Evolutionary conservation across 1,140 invertebrate genomes (phyloP).

Genomic region (Neotoxoptera formosana): DNA sequence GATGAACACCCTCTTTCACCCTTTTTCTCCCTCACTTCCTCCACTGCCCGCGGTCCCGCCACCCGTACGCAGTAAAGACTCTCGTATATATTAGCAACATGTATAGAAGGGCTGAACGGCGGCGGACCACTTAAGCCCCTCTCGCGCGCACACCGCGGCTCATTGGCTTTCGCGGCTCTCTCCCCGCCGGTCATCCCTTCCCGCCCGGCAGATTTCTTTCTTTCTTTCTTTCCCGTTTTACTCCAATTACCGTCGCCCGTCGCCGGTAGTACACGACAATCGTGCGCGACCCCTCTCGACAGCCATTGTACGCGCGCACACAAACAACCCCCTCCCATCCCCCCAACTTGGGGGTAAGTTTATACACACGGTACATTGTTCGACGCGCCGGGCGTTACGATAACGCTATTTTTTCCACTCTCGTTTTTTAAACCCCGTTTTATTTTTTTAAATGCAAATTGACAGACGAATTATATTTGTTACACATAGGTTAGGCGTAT

Average conservation of each 20-base stretch:
- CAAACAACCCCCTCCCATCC: neutral
- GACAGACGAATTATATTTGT: neutral
- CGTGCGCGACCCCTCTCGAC: conserved; percentile 6
- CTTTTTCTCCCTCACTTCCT: neutral
- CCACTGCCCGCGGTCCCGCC: neutral
- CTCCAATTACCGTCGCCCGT: conserved; percentile 53
- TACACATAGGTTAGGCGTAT: neutral
- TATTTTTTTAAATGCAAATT: conserved; percentile 44
- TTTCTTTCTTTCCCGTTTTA: conserved; percentile 52
- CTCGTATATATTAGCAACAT: neutral
- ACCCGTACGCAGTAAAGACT: neutral
- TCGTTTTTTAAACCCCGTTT: neutral
- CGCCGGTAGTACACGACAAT: conserved; percentile 13
- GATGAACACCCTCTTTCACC: neutral
- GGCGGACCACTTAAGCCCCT: conserved; percentile 51
- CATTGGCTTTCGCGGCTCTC: conserved; percentile 49
- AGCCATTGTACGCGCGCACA: conserved; percentile 12
- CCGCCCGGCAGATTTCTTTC: conserved; percentile 36
- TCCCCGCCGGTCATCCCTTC: neutral
- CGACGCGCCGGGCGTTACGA: neutral
- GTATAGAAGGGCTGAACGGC: conserved; percentile 40
- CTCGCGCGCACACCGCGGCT: conserved; percentile 37
- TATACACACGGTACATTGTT: conserved; percentile 5
- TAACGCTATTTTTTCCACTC: neutral
- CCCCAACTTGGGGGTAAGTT: neutral